phyloP scores from a whole-genome alignment of 1,140 invertebrate genomes.

The Chrysomallon squamiferum region DNA sequence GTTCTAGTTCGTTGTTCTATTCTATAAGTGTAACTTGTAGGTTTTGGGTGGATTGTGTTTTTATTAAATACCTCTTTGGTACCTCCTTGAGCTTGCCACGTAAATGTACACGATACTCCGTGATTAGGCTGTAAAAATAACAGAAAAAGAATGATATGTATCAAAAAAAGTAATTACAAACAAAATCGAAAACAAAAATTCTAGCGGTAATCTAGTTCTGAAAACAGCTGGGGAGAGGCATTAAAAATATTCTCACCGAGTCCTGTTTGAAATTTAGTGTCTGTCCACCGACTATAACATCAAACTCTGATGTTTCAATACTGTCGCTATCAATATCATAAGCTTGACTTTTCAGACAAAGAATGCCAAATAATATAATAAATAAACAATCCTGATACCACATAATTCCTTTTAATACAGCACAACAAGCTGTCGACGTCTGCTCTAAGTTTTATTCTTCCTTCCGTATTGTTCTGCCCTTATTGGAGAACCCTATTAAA shows the following conservation, averaged over 20 bases:
- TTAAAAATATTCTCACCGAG: conserved; percentile 17
- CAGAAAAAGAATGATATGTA: conserved; percentile 1
- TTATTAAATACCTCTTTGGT: conserved; percentile 33
- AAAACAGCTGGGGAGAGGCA: too few relatives aligned
- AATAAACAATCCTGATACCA: too few relatives aligned
- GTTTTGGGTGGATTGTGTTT: too few relatives aligned
- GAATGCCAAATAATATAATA: not conserved
- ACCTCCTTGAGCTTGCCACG: conserved; percentile 37
- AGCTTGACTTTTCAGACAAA: not conserved
- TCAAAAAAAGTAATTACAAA: not conserved
- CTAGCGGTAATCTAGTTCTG: not conserved
- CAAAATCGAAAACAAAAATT: not conserved
- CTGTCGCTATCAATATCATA: conserved; percentile 11
- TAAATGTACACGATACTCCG: conserved; percentile 25
- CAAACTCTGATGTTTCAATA: conserved; percentile 14
- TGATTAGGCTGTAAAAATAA: conserved; percentile 16
- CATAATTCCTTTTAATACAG: too few relatives aligned
- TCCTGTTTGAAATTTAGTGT: conserved; percentile 6
- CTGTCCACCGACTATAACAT: conserved; percentile 29
- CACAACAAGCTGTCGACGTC: too few relatives aligned
- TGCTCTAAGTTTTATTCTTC: too few relatives aligned
- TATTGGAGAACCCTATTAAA: too few relatives aligned
- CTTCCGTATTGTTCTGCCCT: too few relatives aligned
- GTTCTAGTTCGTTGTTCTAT: too few relatives aligned
- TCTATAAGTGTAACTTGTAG: too few relatives aligned